Evolutionary conservation across 2,113 vertebrate genomes (phyloP), one percentile per base, ranked within the genome.

Genomic region (Rhea americana): DNA sequence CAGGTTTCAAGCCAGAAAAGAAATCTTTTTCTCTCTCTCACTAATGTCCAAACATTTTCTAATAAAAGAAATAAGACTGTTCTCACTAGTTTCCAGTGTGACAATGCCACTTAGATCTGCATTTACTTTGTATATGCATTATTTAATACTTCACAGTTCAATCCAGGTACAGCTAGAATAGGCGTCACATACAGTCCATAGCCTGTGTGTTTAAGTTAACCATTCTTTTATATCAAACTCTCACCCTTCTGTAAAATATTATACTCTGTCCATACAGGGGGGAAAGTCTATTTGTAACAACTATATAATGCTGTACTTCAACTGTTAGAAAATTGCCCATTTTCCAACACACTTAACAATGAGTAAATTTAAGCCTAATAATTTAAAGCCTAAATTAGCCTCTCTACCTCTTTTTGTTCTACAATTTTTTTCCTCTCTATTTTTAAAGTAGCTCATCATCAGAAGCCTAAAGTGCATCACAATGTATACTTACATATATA

Each of bases 61-160:
- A 59, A 58, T 18, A 90, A 72, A 85, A 86, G 37, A 20, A 89
- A 19, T 4, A 80, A 61, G 77, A 68, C 39, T 82, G 45, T 94
- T 94, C 88, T 76, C 58, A 50, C 21, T 4, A 25, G 11, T 83
- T 47, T 79, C 62, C 39, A 56, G 79, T 58, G 68, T 5, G 82
- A n/a, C 5, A 11, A 22, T 70, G 81, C 76, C 53, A 35, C 76
- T 94, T 76, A 91, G 50, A 51, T 45, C 50, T 51, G 73, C 68
- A 83, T 58, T 91, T 76, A n/a, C 66, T 94, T 90, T 8, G 2
- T 58, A 79, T 51, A 88, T 91, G 71, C 58, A 91, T 95, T 91
- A 93, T 95, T 96, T 90, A 93, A 47, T 13, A 59, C 0, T 0
- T 14, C 39, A 66, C 55, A 67, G 82, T 77, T 93, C 86, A 95